phyloP scores from a whole-genome alignment of 2,113 vertebrate genomes.

The Odocoileus hemionus region DNA sequence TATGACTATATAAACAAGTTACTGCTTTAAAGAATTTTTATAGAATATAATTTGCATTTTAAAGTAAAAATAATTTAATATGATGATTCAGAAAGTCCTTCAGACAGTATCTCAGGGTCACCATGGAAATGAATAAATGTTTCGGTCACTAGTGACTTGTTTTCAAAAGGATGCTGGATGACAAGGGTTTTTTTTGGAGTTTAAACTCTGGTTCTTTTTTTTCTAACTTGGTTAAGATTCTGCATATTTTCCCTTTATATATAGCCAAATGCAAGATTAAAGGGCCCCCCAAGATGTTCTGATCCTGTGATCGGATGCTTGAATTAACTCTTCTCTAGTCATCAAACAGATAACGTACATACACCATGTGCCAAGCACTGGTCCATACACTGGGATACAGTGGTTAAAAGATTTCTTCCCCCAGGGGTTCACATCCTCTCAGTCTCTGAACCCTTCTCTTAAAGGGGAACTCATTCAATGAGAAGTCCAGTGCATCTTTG shows the following conservation, averaged over 20 bases:
- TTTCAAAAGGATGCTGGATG: not conserved
- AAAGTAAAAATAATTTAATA: conserved; percentile 5
- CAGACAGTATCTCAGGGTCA: not conserved
- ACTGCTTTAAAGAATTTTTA: not conserved
- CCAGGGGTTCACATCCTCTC: not conserved
- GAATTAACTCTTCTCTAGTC: not conserved
- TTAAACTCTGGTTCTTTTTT: not conserved
- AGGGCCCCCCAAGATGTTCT: not conserved
- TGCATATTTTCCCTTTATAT: not conserved
- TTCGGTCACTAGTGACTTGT: not conserved
- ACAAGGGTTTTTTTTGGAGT: not conserved
- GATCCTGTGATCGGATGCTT: not conserved
- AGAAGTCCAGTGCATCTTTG: not conserved
- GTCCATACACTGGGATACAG: not conserved
- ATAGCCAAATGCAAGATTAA: not conserved
- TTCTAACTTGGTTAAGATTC: not conserved
- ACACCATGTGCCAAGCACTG: not conserved
- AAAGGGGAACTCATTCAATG: not conserved
- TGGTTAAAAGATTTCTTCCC: not conserved
- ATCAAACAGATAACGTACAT: not conserved
- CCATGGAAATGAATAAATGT: not conserved
- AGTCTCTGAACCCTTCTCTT: not conserved
- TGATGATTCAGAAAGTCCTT: not conserved
- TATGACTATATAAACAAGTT: not conserved
- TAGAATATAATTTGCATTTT: not conserved